A percentile compares a stretch with the other conserved stretches of the same genome.
These are phyloP conservation scores for Brachionus paranguensis DNA, from an alignment of 1,140 invertebrate genomes.

Conservation along the genomic window DNA sequence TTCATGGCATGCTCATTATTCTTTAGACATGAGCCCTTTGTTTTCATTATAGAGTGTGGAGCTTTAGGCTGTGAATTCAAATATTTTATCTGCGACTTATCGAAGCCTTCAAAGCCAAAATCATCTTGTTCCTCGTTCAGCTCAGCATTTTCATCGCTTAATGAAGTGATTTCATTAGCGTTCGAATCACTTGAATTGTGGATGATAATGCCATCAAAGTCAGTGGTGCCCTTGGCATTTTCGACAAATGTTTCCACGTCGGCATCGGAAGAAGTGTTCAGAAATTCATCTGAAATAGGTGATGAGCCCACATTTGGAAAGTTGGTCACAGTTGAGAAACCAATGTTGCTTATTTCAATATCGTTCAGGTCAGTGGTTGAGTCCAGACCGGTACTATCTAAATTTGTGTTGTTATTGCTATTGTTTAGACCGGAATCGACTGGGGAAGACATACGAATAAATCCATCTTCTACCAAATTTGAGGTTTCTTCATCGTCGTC, in stretches of 20 bases:
- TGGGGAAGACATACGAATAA: constrained; percentile 37
- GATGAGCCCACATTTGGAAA: constrained; percentile 40
- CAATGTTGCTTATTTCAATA: not conserved
- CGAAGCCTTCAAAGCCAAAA: not conserved
- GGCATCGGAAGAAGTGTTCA: not conserved
- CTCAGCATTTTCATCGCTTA: not conserved
- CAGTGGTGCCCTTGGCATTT: not conserved
- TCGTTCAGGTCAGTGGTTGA: not conserved
- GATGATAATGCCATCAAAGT: constrained; percentile 7
- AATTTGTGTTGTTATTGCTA: not conserved
- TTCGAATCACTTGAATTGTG: constrained; percentile 18
- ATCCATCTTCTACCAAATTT: constrained; percentile 36
- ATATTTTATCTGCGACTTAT: not conserved
- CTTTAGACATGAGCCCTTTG: not conserved
- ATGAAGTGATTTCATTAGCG: not conserved
- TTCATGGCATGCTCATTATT: not conserved
- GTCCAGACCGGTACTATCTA: constrained; percentile 1
- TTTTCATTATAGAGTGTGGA: constrained; percentile 9
- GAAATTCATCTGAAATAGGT: constrained; percentile 1
- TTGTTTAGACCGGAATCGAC: not conserved
- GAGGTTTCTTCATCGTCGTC: constrained; percentile 29
- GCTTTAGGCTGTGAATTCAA: not conserved
- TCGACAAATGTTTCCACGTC: not conserved
- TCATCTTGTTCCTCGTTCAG: not conserved
- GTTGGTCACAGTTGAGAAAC: not conserved